Percentiles rank a stretch among this genome's conserved stretches.
These are phyloP conservation scores for Lutjanus argentimaculatus DNA, from an alignment of 2,797 vertebrate species.

Conservation along the genomic window DNA sequence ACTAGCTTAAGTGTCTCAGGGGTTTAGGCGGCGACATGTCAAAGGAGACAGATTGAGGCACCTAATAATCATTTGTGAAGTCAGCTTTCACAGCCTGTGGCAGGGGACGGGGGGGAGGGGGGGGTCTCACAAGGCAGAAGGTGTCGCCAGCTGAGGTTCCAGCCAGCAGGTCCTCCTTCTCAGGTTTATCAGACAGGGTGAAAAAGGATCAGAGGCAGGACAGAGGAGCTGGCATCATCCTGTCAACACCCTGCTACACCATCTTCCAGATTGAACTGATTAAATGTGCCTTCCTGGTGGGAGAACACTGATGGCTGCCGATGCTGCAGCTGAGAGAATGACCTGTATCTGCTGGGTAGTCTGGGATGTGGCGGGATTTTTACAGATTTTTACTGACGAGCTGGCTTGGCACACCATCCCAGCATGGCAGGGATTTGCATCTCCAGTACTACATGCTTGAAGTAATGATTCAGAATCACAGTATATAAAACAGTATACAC, in stretches of 20 bases:
- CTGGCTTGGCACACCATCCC: too few relatives aligned
- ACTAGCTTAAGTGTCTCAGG: background rate
- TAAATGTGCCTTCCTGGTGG: slow-evolving; percentile 25
- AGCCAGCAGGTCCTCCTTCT: slow-evolving; percentile 1
- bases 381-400: too few relatives aligned
- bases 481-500: too few relatives aligned
- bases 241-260: slow-evolving; percentile 13
- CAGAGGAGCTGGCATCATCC: slow-evolving; percentile 10
- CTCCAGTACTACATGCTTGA: too few relatives aligned
- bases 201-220: slow-evolving; percentile 17
- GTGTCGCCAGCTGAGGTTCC: slow-evolving; percentile 6
- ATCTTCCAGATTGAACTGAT: slow-evolving; percentile 20
- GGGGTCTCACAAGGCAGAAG: slow-evolving; percentile 1
- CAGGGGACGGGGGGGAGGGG: background rate
- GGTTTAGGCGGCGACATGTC: slow-evolving; percentile 3
- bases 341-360: background rate
- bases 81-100: background rate
- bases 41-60: slow-evolving; percentile 17
- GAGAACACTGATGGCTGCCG: background rate
- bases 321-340: slow-evolving; percentile 4
- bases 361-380: background rate
- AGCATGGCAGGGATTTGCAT: background rate
- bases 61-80: background rate
- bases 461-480: too few relatives aligned
- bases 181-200: slow-evolving; percentile 30